Base-by-base conservation (phyloP, 1,140 invertebrate species). In the Steinernema feltiae region DNA sequence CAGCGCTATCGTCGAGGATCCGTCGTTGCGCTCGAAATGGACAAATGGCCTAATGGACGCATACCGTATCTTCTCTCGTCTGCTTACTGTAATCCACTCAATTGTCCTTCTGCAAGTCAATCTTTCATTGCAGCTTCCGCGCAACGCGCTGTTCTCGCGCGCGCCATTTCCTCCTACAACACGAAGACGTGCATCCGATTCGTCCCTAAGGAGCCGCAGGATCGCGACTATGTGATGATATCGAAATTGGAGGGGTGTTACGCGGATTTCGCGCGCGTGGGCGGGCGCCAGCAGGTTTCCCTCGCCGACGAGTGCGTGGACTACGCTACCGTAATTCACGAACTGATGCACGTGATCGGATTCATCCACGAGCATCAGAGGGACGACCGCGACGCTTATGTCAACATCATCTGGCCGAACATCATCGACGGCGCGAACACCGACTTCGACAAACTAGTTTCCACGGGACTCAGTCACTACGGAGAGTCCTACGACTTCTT, bases 361-460 rank as follows among this genome's bases (percentile, higher is more conserved):
- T 85, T 85, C 74, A 85, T 85, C 24, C 84, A 85, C 46, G 84
- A 85, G 76, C 84, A 85, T 72, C 84, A 85, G 74, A 75, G 84
- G 29, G 84, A 86, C 30, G 84, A 85, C 53, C 76, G 84, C n/a
- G 84, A 85, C 53, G 75, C 32, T 7, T 85, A 78, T 72, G 85
- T 85, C 3, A 48, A 70, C 12, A 85, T 85, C 75, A 12, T 79
- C 3, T 85, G 80, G 73, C 72, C 82, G 32, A 85, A 85, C 75
- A 75, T 85, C 21, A 86, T 85, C 75, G 76, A 41, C 79, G 84
- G 84, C 0, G 84, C 84, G 0, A 86, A 85, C 72, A 80, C 83
- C 17, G 84, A 85, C 74, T 85, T 85, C 48, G 84, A 85, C 32
- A 85, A 86, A 69, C 32, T 85, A 17, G 77, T 72, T 48, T 78